Evolutionary conservation across 2,113 vertebrate species (phyloP), one percentile per base, ranked within the genome.

Genomic region (Vanacampus margaritifer): DNA sequence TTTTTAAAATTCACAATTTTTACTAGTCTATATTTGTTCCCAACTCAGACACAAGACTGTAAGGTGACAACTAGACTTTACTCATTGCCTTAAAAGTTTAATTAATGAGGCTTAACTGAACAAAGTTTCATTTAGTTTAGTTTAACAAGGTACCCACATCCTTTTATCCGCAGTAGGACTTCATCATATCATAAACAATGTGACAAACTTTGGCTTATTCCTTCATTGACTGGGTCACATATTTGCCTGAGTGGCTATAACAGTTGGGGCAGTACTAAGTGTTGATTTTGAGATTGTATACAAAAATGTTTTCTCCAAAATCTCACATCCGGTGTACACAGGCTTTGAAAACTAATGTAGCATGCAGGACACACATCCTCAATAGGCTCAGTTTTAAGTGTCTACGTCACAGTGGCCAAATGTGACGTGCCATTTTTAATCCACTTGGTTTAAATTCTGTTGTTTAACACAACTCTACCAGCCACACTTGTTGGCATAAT

Each of bases 341-440:
- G 69, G 67, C 76, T 86, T 84, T 85, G 69, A 81, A 78, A 82
- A 65, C 76, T 81, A 89, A 86, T 61, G 56, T 76, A 68, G 74
- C 86, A 64, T 82, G 79, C 64, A 73, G 69, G 72, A 65, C 57
- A 69, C 62, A 75, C 70, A 59, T 68, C 71, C 56, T 69, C 74
- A 64, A 76, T 67, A n/a, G 63, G 54, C 64, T 64, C 4, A 53
- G 70, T 35, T 32, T 32, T 17, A 16, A 53, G 5, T 57, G 60
- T 68, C 6, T 37, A 24, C 45, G 11, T 68, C 80, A 62, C 3
- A 67, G 73, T 70, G 76, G 54, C 41, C 61, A 12, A 68, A 32
- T 54, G 2, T 68, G 65, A 75, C 45, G 64, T 64, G 57, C 4
- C 63, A 60, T n/a, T 17, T 64, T 64, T 50, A 77, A 67, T 77